Evolutionary conservation across 2,888 invertebrate genomes (phyloP), one percentile per base, ranked within the genome.

Genomic region (Eurois occulta): DNA sequence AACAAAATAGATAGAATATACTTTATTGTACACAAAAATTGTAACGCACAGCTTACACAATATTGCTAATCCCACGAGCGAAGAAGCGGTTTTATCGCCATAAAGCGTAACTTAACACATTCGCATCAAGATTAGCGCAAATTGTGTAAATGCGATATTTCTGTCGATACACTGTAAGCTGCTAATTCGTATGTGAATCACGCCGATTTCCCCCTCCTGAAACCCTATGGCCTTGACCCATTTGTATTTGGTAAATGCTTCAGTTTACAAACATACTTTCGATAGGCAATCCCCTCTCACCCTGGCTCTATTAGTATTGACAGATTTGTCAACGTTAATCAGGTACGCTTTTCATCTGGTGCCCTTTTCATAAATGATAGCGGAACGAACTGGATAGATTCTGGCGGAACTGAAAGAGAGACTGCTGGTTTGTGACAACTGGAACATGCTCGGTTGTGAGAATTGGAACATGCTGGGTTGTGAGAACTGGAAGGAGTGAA

Each of bases 241-340:
- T 28, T 16, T 24, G 24, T 62, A 43, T 48, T 48, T 13, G 18
- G 21, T 80, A 72, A 78, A 78, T 80, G 80, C 41, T 28, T 65
- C 41, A 41, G 80, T 65, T 80, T 41, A n/a, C 58, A 58, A 48
- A 58, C 65, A 28, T 78, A 80, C 32, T 78, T 80, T 65, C 41
- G 41, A 58, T 18, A 21, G n/a, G 48, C 7, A 80, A 48, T 80
- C 41, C 16, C 80, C 73, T 41, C 46, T 66, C 55, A 28, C 32
- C 55, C 41, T 24, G 24, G 28, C 28, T 73, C 5, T 80, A 78
- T 81, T 80, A 41, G 43, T 78, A 81, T 73, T 78, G 78, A 66
- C 78, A 78, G 46, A 43, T 73, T 65, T 78, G 65, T 66, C 65
- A 48, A 66, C 48, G 28, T 58, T 74, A 80, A 80, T 78, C 55